Evolutionary conservation across 2,888 invertebrate species (phyloP).

Genomic region (Danaus chrysippus): DNA sequence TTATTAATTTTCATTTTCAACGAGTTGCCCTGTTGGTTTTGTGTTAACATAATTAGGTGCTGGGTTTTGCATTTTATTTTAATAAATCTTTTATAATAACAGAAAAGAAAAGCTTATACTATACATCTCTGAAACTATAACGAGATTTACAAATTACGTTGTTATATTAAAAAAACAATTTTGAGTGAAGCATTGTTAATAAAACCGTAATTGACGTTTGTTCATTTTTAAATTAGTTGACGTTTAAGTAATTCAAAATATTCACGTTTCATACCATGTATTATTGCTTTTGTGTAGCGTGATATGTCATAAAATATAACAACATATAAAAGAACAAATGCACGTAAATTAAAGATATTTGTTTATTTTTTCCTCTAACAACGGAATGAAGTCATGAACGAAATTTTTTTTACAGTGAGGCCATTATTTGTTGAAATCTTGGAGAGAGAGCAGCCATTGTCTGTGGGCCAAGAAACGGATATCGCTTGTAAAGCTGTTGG

Average conservation of each 20-base stretch:
- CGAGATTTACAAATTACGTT: no score
- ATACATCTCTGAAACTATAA: no score
- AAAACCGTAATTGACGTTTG: not conserved
- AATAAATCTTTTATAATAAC: no score
- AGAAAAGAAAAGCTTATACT: no score
- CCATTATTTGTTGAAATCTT: slow-evolving; percentile 89
- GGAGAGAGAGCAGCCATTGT: slow-evolving; percentile 89
- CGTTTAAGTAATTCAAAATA: not conserved
- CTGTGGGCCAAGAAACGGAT: slow-evolving; percentile 89
- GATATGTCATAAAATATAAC: slow-evolving; percentile 4
- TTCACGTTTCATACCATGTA: slow-evolving; percentile 2
- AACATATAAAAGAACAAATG: not conserved
- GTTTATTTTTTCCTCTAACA: not conserved
- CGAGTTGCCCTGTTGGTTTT: no score
- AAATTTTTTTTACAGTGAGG: slow-evolving; percentile 79
- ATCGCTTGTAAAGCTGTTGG: slow-evolving; percentile 91
- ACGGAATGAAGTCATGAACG: not conserved
- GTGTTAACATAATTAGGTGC: no score
- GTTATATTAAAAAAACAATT: no score
- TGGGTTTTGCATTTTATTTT: no score
- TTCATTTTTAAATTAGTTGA: no score
- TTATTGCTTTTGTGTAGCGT: not conserved
- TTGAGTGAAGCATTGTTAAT: not conserved
- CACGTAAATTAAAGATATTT: not conserved
- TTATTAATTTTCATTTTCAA: not conserved